Base-by-base conservation (phyloP, 2,113 vertebrate species). In the Eulemur macaco region DNA sequence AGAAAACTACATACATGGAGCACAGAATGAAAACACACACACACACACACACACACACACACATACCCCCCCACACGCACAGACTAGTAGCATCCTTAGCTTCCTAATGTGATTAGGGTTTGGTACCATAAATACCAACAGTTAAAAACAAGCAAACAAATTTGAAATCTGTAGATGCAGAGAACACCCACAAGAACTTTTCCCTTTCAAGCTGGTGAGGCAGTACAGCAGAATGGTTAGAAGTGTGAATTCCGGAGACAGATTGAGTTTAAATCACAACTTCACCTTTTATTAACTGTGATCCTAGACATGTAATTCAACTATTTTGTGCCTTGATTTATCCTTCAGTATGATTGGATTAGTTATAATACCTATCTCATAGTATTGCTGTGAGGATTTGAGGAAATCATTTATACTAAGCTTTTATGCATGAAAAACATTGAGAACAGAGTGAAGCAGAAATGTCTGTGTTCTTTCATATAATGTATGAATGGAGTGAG, bases 81-180 rank as follows among this genome's bases (percentile, higher is more conserved):
- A 63, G 13, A 63, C 20, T 37, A 20, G 71, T 27, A 86, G 68
- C 21, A 42, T 25, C 18, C 8, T 73, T 13, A 74, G 21, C 14
- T 27, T 34, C 37, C 23, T 81, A 86, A 29, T 66, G 4, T 89
- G 63, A 64, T 50, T 63, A 29, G 60, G 11, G 60, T 27, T 29
- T 63, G 27, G 54, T 86, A 54, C 42, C 6, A 47, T 66, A 58
- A 52, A 73, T 58, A 58, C 11, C 73, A 29, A 17, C 15, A 47
- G 17, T 68, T 68, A 85, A 91, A 95, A 83, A 3, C n/a, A 85
- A 89, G 37, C 21, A 92, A 81, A 52, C 73, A 89, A 71, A 77
- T 17, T 14, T 58, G 25, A 86, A 89, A 69, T n/a, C 21, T 58
- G 15, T n/a, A 31, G 10, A 50, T 74, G n/a, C 29, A 29, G 5